Base-by-base conservation (phyloP, 1,140 invertebrate species). In the Arion vulgaris region DNA sequence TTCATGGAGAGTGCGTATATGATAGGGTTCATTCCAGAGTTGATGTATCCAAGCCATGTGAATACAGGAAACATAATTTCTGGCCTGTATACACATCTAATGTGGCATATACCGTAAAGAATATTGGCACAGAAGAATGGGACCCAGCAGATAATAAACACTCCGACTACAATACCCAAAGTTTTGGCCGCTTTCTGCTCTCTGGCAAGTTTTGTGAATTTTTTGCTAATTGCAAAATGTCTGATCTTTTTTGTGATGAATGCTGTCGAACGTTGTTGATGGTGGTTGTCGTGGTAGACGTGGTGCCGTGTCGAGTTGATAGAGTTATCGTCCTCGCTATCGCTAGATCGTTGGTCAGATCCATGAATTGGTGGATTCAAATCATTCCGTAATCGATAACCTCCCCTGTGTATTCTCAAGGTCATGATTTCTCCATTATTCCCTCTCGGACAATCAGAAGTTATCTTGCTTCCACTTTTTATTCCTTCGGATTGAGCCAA, bases 91-190 rank as follows among this genome's bases (percentile, higher is more conserved):
- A 94, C 79, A 88, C 91, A 93, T 7, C 93, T 90, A 7, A 86
- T 83, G 5, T 96, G 93, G 89, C 98, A 98, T n/a, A 93, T 91
- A 95, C 96, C 88, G 95, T 94, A 85, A 45, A 98, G 94, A 17
- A 98, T 92, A 0, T 97, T 97, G 49, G 98, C 93, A 0, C 98
- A 96, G 92, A 99, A 98, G 92, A 98, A 99, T 1, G 98, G 98
- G 49, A 99, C 93, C 98, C 98, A 99, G 91, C 98, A 99, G 79
- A 98, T 93, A 26, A 96, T 96, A 89, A 99, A 99, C 0, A 98
- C 97, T 82, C 96, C 98, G 75, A 99, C 98, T 9, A 94, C 93
- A 79, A 99, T 98, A 23, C 98, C 98, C 80, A 99, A 94, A 0
- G 98, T 99, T 32, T 97, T 97, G 75, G 97, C 98, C 4, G 98